phyloP scores from a whole-genome alignment of 1,140 invertebrate genomes.

The Telenomus remus region DNA sequence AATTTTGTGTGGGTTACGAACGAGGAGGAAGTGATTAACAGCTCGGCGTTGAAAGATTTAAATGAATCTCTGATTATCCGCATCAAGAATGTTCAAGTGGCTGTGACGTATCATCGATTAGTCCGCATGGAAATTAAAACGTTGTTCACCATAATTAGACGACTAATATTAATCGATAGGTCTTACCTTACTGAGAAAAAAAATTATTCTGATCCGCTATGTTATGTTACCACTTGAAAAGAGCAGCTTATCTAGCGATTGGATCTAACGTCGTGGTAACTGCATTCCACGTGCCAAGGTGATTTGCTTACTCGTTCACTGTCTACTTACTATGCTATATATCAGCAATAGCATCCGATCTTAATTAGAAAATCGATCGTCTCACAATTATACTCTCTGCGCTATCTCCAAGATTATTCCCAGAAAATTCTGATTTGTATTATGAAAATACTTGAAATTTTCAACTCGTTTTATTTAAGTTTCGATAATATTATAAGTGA shows the following conservation, averaged over 20 bases:
- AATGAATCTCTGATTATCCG: slow-evolving; percentile 18
- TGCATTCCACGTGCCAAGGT: slow-evolving; percentile 61
- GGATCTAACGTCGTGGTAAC: slow-evolving; percentile 53
- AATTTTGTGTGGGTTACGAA: background rate
- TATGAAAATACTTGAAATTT: too few species aligned
- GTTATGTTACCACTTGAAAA: slow-evolving; percentile 51
- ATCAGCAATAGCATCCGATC: slow-evolving; percentile 33
- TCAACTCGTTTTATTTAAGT: too few species aligned
- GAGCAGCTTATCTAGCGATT: slow-evolving; percentile 51
- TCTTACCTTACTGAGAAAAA: slow-evolving; percentile 50
- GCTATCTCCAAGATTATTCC: background rate
- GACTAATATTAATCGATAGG: slow-evolving; percentile 42
- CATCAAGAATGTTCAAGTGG: slow-evolving; percentile 26
- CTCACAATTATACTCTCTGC: background rate
- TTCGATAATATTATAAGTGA: too few species aligned
- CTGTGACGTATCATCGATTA: slow-evolving; percentile 44
- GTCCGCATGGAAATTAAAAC: slow-evolving; percentile 44
- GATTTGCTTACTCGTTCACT: slow-evolving; percentile 52
- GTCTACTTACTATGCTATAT: slow-evolving; percentile 39
- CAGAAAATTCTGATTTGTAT: too few species aligned
- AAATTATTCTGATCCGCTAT: slow-evolving; percentile 45
- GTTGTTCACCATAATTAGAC: slow-evolving; percentile 24
- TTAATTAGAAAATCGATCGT: slow-evolving; percentile 47
- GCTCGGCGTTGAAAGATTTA: slow-evolving; percentile 22
- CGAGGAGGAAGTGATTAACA: slow-evolving; percentile 21